phyloP scores from a whole-genome alignment of 1,140 invertebrate species.

The Propsilocerus akamusi region DNA sequence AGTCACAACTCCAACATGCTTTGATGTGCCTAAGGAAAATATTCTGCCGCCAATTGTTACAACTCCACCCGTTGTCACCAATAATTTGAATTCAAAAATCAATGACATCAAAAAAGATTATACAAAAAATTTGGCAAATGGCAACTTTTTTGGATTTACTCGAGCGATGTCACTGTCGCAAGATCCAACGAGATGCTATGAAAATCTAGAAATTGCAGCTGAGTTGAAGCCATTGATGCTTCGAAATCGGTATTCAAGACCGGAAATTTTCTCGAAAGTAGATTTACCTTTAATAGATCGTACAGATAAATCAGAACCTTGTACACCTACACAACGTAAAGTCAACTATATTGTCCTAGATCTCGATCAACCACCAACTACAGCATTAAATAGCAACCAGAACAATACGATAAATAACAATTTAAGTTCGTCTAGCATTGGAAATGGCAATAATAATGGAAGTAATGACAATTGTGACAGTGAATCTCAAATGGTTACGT shows the following conservation, averaged over 20 bases:
- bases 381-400: constrained; percentile 8
- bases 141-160: neutral
- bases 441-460: constrained; percentile 15
- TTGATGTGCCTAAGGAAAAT: constrained; percentile 8
- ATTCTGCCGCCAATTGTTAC: constrained; percentile 15
- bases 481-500: constrained; percentile 14
- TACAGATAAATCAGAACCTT: constrained; percentile 6
- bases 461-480: constrained; percentile 17
- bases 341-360: constrained; percentile 22
- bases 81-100: neutral
- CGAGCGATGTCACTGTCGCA: neutral
- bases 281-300: neutral
- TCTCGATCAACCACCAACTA: constrained; percentile 15
- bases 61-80: constrained; percentile 4
- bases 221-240: constrained; percentile 3
- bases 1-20: constrained; percentile 3
- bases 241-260: constrained; percentile 4
- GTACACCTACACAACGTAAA: constrained; percentile 3
- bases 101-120: constrained; percentile 2
- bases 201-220: constrained; percentile 6
- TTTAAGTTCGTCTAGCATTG: constrained; percentile 21
- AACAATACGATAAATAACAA: constrained; percentile 21
- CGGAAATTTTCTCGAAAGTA: constrained; percentile 7
- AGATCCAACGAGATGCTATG: constrained; percentile 7
- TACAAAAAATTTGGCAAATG: neutral